Conservation (phyloP, 2,113 vertebrate species). For the Actinemys pallida region DNA sequence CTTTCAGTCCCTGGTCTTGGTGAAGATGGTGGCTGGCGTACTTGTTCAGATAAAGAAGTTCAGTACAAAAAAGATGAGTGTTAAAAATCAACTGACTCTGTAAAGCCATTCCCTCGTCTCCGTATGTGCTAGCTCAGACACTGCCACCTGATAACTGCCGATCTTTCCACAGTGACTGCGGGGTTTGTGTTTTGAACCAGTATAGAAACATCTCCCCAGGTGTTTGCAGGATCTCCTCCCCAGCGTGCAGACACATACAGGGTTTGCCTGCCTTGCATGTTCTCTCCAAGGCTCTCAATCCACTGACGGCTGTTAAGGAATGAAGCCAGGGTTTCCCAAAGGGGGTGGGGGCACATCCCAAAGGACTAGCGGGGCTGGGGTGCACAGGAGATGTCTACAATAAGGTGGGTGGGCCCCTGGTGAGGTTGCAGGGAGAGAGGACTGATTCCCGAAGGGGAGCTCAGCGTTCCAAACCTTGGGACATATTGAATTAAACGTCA, state of each 20-base stretch:
- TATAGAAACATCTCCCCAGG: not conserved
- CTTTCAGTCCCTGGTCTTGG: not conserved
- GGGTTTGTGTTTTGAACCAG: not conserved
- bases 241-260: not conserved
- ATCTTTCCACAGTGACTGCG: not conserved
- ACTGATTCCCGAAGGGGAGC: not conserved
- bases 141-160: not conserved
- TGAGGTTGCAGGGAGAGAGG: not conserved
- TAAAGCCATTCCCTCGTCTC: accelerated
- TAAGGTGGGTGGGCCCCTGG: no score
- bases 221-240: not conserved
- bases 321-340: not conserved
- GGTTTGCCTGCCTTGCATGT: not conserved
- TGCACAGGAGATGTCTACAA: no score
- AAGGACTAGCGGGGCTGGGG: no score
- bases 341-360: no score
- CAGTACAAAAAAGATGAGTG: not conserved
- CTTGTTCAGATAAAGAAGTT: not conserved
- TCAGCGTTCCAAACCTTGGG: not conserved
- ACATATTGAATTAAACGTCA: not conserved
- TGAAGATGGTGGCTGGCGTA: not conserved
- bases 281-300: not conserved
- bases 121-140: not conserved
- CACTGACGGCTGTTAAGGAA: not conserved
- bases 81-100: not conserved